phyloP scores from a whole-genome alignment of 2,888 invertebrate species.

The Drosophila cyrtoloma region DNA sequence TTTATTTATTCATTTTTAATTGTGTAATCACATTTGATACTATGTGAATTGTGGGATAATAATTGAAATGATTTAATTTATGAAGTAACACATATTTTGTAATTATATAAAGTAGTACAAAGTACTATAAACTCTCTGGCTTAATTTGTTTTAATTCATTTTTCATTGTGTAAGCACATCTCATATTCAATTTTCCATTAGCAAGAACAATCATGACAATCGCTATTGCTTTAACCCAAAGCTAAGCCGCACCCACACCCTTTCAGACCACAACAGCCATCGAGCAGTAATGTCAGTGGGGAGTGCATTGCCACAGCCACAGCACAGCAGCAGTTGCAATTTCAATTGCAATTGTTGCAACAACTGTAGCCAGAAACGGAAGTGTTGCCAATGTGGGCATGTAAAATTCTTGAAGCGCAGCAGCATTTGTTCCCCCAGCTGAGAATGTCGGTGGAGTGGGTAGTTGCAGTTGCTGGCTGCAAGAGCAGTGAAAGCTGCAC shows the following conservation, averaged over 20 bases:
- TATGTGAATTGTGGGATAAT: too few species aligned
- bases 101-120: not conserved
- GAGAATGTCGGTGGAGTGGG: not conserved
- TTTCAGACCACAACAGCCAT: slow-evolving; percentile 4
- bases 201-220: slow-evolving; percentile 23
- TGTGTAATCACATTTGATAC: not conserved
- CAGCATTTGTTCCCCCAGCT: slow-evolving; percentile 44
- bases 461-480: slow-evolving; percentile 34
- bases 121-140: not conserved
- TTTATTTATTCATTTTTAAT: not conserved
- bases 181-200: slow-evolving; percentile 55
- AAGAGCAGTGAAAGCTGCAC: slow-evolving; percentile 40
- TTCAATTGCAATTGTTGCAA: slow-evolving; percentile 16
- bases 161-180: not conserved
- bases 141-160: not conserved
- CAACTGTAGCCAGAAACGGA: slow-evolving; percentile 55
- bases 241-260: slow-evolving; percentile 13
- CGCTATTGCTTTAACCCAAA: slow-evolving; percentile 18
- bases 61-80: not conserved
- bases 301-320: slow-evolving; percentile 12
- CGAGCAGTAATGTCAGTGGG: slow-evolving; percentile 8
- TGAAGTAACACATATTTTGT: not conserved
- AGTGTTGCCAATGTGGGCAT: slow-evolving; percentile 55
- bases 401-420: slow-evolving; percentile 65
- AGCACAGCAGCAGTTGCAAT: slow-evolving; percentile 13